Base-by-base conservation (phyloP, 2,797 vertebrate species). In the Syncerus caffer region DNA sequence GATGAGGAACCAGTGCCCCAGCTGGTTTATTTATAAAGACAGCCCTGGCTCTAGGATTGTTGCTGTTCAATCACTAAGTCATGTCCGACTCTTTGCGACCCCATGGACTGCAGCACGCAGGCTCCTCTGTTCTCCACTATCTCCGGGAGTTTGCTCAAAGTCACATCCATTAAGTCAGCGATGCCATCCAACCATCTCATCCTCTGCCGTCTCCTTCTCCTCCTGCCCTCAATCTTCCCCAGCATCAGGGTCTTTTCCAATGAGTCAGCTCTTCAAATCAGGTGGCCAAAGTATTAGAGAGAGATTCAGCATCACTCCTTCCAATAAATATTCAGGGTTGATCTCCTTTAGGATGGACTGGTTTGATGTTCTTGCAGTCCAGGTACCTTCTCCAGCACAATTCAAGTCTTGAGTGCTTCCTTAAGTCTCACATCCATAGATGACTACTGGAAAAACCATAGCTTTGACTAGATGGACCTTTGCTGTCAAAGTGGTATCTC, bases 11-110 rank as follows among this genome's bases (percentile, higher is more conserved):
- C 0, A 1, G 16, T 4, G 21, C 19, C 55, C 50, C 7, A 14
- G 47, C 23, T 3, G 50, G 58, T 2, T 15, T 6, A 0, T 23
- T 21, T 3, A 7, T 6, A 25, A 31, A 55, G 23, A n/a, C 1
- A 0, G 14, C 50, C 13, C 23, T 19, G 34, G 25, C n/a, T 57
- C 85, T 2, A 29, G 57, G 17, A 16, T 3, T 38, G 23, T 1
- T 14, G 6, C 67, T 25, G 17, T 34, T 67, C 64, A 34, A 5
- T 11, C 64, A 0, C 64, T 67, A 27, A 67, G n/a, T 11, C 4
- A 2, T 1, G 9, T 34, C n/a, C 9, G 1, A 67, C 16, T 67
- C 64, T 67, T 19, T 11, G 38, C 0, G 1, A 7, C 23, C 38
- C 71, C 71, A 2, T 1, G 6, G 67, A 25, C 34, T 14, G 38